These are phyloP conservation scores for Eilema depressum DNA, from an alignment of 2,888 invertebrate species.

Conservation along the genomic window DNA sequence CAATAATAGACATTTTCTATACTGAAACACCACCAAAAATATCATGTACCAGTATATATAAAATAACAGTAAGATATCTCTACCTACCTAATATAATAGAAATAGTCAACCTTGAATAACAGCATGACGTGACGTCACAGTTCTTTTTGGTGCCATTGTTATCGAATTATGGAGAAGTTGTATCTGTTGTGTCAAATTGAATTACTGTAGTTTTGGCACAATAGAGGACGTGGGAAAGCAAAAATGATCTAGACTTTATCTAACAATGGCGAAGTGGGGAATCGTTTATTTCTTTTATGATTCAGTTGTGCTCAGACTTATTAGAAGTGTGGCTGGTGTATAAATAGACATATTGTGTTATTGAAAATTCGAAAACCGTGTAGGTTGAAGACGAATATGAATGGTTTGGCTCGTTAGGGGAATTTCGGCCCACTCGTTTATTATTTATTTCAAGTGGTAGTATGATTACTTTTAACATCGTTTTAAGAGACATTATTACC, in stretches of 20 bases:
- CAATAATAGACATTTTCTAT: neutral
- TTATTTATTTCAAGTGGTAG: no score
- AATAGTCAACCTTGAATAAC: neutral
- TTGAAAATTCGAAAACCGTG: neutral
- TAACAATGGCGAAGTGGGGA: neutral
- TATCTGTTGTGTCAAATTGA: constrained; percentile 8
- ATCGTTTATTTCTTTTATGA: constrained; percentile 3
- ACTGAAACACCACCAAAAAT: neutral
- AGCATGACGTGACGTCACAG: neutral
- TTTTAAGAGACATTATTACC: no score
- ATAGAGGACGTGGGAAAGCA: neutral
- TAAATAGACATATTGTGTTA: neutral
- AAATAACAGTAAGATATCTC: neutral
- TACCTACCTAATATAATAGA: neutral
- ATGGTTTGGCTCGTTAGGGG: no score
- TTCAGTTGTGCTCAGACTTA: neutral
- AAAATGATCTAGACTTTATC: neutral
- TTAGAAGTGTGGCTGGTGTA: neutral
- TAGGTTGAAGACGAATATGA: no score
- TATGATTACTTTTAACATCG: no score
- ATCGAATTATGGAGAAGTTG: neutral
- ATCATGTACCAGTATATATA: neutral
- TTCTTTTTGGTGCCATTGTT: neutral
- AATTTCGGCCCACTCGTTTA: no score
- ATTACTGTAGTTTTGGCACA: constrained; percentile 4